phyloP scores from a whole-genome alignment of 2,113 vertebrate species.

The Prionailurus viverrinus region DNA sequence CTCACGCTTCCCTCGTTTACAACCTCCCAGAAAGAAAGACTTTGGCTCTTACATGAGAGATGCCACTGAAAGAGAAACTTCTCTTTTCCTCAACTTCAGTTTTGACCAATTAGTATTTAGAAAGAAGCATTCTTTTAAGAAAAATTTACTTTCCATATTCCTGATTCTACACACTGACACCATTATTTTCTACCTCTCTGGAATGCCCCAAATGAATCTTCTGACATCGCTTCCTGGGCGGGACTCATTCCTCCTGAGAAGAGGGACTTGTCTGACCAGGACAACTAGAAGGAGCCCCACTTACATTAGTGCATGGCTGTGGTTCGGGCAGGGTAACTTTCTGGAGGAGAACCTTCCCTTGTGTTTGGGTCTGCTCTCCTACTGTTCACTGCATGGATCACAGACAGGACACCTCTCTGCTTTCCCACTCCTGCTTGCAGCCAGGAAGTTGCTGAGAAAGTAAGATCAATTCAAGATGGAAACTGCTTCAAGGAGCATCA shows the following conservation, averaged over 20 bases:
- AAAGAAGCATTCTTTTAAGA: not conserved
- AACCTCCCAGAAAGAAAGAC: not conserved
- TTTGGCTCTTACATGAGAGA: not conserved
- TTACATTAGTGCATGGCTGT: rapidly evolving
- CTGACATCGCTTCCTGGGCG: not conserved
- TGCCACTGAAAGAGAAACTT: not conserved
- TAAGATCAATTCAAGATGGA: not conserved
- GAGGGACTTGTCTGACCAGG: not conserved
- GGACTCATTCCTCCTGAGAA: not conserved
- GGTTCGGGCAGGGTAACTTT: rapidly evolving
- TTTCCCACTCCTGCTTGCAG: not conserved
- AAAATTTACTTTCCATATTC: not conserved
- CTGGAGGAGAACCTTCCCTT: not conserved
- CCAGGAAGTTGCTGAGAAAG: not conserved
- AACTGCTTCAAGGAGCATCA: not conserved
- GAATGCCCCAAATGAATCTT: not conserved
- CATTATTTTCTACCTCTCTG: not conserved
- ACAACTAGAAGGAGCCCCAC: not conserved
- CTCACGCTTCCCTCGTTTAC: not conserved
- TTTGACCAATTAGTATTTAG: not conserved
- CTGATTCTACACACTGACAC: not conserved
- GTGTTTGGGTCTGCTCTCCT: not conserved
- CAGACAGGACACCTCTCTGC: not conserved
- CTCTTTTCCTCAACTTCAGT: not conserved
- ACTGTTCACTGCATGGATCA: not conserved